phyloP scores from a whole-genome alignment of 2,888 invertebrate genomes.

The Pedicia rivosa region DNA sequence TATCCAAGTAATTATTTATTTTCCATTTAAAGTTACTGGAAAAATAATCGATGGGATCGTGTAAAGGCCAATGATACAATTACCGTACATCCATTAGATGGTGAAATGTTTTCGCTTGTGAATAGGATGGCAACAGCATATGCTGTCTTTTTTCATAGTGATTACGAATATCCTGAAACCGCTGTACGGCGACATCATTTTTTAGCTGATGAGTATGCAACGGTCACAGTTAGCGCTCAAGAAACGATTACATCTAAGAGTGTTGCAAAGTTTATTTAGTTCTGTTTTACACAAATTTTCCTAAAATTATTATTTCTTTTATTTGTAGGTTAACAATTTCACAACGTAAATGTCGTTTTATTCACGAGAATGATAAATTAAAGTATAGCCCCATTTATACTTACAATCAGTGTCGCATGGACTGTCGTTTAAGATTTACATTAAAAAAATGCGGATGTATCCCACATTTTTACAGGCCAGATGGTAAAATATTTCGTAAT shows the following conservation, averaged over 20 bases:
- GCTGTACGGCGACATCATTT: slow-evolving; percentile 39
- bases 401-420: slow-evolving; percentile 50
- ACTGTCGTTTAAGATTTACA: slow-evolving; percentile 48
- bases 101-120: slow-evolving; percentile 58
- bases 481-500: too few species aligned
- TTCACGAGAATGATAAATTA: slow-evolving; percentile 45
- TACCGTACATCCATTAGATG: slow-evolving; percentile 51
- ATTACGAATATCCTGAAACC: slow-evolving; percentile 49
- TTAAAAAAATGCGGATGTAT: slow-evolving; percentile 48
- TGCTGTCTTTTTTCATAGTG: slow-evolving; percentile 48
- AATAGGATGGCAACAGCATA: slow-evolving; percentile 50
- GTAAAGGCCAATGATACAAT: slow-evolving; percentile 31
- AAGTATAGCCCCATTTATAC: slow-evolving; percentile 51
- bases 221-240: slow-evolving; percentile 40
- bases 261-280: slow-evolving; percentile 33
- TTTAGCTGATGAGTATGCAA: slow-evolving; percentile 37
- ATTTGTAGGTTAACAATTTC: slow-evolving; percentile 35
- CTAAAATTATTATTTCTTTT: too few species aligned
- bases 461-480: slow-evolving; percentile 55
- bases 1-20: too few species aligned
- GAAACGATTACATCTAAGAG: slow-evolving; percentile 41
- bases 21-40: too few species aligned
- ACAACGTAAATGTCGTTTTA: slow-evolving; percentile 52
- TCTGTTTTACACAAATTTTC: too few species aligned
- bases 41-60: slow-evolving; percentile 38